Base-by-base conservation (phyloP, 2,113 vertebrate genomes). In the Hippocampus mohnikei region DNA sequence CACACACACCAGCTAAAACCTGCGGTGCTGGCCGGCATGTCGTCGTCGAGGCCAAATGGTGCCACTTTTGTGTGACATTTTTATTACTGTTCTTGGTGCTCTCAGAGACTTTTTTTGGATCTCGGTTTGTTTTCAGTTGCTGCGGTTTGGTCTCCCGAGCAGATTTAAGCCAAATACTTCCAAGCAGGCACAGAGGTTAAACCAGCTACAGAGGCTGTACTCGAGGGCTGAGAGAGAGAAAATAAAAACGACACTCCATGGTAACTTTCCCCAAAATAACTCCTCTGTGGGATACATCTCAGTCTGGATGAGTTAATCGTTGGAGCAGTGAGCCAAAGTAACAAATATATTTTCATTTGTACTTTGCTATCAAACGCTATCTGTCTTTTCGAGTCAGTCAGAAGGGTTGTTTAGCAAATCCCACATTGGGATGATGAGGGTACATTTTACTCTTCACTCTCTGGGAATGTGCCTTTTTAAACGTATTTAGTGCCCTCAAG, bases 61-160 rank as follows among this genome's bases (percentile, higher is more conserved):
- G 86, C 82, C 78, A 83, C 84, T 81, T 81, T 65, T 78, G 63
- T 75, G 72, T 73, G 72, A 81, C 78, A 79, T 80, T 81, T 80
- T 75, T 81, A 79, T 75, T 62, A 82, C 72, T 74, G 72, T 75
- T 77, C 69, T 78, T 84, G 88, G 87, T 90, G 88, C 88, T 88
- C 69, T 74, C 60, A 5, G 74, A 83, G 84, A 76, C 82, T 66
- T 15, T 71, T 64, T 71, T 61, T 2, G 7, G 72, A n/a, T 84
- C 83, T 86, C 79, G 78, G 71, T 81, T 77, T 72, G 42, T 65
- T 79, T 87, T 84, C 72, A 42, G 69, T 85, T 76, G 42, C 76
- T 85, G 56, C 68, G 72, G 64, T 75, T 81, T 81, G 25, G 68
- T 33, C 40, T 82, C 70, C 72, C 60, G 59, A 23, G 41, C 15